Percentiles rank a stretch among this genome's conserved stretches.
Evolutionary conservation across 1,140 invertebrate genomes (phyloP).

Genomic region (Trialeurodes vaporariorum): DNA sequence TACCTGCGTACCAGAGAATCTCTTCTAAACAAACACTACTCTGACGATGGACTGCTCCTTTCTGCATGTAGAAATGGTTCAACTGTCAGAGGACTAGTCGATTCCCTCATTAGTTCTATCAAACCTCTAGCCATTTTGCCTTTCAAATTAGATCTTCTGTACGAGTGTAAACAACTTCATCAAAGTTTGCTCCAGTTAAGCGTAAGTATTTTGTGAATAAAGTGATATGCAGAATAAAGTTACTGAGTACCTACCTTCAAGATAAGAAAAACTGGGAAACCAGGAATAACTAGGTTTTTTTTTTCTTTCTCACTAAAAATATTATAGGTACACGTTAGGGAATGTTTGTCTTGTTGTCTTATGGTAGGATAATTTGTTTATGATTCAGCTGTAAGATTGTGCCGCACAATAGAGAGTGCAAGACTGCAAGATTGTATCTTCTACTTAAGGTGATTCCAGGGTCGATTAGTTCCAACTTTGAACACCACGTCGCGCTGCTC

Average conservation of each 20-base stretch:
- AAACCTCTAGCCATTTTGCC: constrained; percentile 62
- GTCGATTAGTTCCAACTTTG: too few relatives aligned
- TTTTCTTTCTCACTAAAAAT: too few relatives aligned
- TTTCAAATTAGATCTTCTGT: constrained; percentile 67
- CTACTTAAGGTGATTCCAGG: too few relatives aligned
- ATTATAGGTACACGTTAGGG: neutral
- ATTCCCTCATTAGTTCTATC: constrained; percentile 56
- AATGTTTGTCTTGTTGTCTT: neutral
- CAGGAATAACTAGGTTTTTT: too few relatives aligned
- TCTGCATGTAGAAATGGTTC: constrained; percentile 50
- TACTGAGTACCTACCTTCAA: too few relatives aligned
- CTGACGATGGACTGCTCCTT: constrained; percentile 52
- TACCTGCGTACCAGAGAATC: constrained; percentile 70
- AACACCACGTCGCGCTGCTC: too few relatives aligned
- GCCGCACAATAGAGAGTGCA: too few relatives aligned
- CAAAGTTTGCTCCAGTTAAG: constrained; percentile 55
- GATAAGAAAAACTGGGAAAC: too few relatives aligned
- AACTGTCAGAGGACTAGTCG: constrained; percentile 49
- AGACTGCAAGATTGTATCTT: too few relatives aligned
- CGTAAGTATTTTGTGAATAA: too few relatives aligned
- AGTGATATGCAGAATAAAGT: too few relatives aligned
- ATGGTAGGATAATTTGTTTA: constrained; percentile 5
- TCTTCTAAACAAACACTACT: constrained; percentile 69
- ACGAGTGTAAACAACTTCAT: constrained; percentile 63
- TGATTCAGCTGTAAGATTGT: constrained; percentile 4